Evolutionary conservation across 2,797 vertebrate species (phyloP), one percentile per base, ranked within the genome.

Genomic region (Huso huso): DNA sequence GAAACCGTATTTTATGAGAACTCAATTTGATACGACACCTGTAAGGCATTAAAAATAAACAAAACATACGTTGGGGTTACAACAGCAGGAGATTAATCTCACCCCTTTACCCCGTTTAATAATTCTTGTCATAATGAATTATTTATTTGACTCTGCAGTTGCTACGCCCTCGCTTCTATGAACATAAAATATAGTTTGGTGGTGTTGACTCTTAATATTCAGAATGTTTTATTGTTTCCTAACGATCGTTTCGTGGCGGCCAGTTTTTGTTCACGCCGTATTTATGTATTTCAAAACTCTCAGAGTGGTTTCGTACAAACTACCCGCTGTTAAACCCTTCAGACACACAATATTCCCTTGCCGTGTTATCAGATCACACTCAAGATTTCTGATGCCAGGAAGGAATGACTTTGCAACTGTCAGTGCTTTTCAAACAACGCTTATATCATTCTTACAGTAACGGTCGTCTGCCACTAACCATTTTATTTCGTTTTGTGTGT

Each of bases 201-300:
- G 10, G 37, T 37, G 48, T 7, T 48, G 11, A 51, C 51, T 52
- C 65, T 70, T 73, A 72, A 77, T 76, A 79, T 81, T 79, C 75
- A 79, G 77, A 76, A 73, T 66, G 49, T 62, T 51, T 6, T 71
- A 74, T 67, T 77, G 76, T 79, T 86, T 81, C 80, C 76, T 76
- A 74, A 64, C 71, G 58, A 6, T 51, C 51, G 15, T 69, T 78
- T 7, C 13, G 69, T 7, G 15, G 69, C 49, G 55, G 53, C 4
- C 53, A 48, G 51, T 59, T n/a, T 18, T 49, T 49, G 6, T 48
- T 18, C 37, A 37, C 10, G 12, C 37, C 18, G n/a, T 64, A 4
- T 58, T 58, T 58, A n/a, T 58, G 15, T 58, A n/a, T 58, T 58
- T 58, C 55, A 13, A 13, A 61, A 18, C 50, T 13, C 13, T 67